Percentiles rank a stretch among this genome's conserved stretches.
phyloP scores from a whole-genome alignment of 2,113 vertebrate species.

The Psilopogon haemacephalus region DNA sequence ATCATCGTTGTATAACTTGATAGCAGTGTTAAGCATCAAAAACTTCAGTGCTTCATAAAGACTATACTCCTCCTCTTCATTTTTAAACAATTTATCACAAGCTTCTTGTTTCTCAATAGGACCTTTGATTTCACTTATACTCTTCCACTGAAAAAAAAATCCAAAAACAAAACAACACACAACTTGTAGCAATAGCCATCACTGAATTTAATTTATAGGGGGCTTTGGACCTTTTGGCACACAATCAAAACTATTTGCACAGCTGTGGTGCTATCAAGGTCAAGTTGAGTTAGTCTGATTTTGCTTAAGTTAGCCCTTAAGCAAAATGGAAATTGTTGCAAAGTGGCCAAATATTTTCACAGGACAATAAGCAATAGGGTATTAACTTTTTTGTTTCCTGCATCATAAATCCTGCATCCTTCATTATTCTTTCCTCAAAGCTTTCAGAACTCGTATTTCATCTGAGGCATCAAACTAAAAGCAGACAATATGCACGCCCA shows the following conservation, averaged over 20 bases:
- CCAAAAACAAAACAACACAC: neutral
- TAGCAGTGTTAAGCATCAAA: constrained; percentile 89
- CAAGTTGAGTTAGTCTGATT: neutral
- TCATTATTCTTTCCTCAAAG: neutral
- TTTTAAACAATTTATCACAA: constrained; percentile 86
- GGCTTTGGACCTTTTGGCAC: neutral
- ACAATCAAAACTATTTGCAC: neutral
- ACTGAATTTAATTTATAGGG: neutral
- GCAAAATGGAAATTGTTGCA: neutral
- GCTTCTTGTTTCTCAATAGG: constrained; percentile 76
- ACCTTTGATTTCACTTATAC: constrained; percentile 69
- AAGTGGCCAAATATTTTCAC: neutral
- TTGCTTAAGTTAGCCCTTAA: neutral
- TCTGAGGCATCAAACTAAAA: neutral
- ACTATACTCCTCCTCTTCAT: constrained; percentile 87
- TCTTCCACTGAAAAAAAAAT: constrained; percentile 71
- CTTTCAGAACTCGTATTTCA: neutral
- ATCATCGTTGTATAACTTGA: constrained; percentile 83
- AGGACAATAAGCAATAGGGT: neutral
- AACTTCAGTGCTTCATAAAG: constrained; percentile 95
- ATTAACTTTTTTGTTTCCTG: neutral
- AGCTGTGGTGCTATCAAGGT: neutral
- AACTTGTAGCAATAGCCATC: neutral
- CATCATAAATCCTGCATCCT: neutral
- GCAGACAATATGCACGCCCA: neutral